phyloP scores from a whole-genome alignment of 2,797 vertebrate genomes.

The Halcyon smyrnensis region DNA sequence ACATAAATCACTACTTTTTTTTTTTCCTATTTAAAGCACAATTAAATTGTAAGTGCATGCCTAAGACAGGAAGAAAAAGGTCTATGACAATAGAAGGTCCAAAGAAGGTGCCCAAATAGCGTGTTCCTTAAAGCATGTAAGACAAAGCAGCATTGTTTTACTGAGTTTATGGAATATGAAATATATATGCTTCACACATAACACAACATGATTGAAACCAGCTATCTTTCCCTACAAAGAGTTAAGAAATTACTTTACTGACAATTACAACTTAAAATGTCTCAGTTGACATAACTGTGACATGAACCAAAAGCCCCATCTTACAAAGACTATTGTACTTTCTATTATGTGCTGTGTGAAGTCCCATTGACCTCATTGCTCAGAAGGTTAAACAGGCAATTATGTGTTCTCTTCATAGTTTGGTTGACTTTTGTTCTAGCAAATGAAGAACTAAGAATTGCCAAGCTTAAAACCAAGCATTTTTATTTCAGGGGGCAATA shows the following conservation, averaged over 20 bases:
- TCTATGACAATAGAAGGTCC: background rate
- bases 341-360: background rate
- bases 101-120: background rate
- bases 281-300: background rate
- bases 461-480: background rate
- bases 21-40: background rate
- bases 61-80: background rate
- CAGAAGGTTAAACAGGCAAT: background rate
- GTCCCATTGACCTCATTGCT: background rate
- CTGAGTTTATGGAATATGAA: background rate
- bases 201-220: conserved; percentile 7
- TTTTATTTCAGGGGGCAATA: background rate
- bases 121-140: background rate
- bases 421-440: background rate
- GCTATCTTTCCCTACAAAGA: background rate
- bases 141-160: background rate
- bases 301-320: background rate
- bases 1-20: background rate
- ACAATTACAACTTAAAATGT: background rate
- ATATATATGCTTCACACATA: background rate
- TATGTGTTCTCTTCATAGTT: background rate
- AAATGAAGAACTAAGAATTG: background rate
- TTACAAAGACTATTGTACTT: background rate
- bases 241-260: background rate
- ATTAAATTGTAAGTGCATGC: background rate